Percentiles rank a stretch among this genome's conserved stretches.
These are phyloP conservation scores for Micropoecilia bifurca DNA, from an alignment of 2,797 vertebrate species.

Conservation along the genomic window DNA sequence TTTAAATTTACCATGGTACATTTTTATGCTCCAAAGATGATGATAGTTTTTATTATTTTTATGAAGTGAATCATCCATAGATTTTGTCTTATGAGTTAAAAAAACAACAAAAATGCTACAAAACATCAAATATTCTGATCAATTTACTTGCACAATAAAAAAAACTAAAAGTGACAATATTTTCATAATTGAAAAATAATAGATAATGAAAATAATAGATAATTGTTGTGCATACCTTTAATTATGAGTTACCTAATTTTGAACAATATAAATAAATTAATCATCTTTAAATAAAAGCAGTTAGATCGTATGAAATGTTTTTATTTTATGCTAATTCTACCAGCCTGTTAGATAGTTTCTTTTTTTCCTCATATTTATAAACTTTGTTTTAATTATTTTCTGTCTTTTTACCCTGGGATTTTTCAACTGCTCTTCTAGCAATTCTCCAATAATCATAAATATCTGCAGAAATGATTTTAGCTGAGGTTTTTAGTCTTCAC, in stretches of 20 bases:
- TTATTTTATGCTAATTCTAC: not conserved
- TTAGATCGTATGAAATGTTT: not conserved
- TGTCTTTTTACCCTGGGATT: not conserved
- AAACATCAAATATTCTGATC: not conserved
- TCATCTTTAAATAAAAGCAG: not conserved
- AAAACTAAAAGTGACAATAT: not conserved
- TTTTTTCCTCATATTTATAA: not conserved
- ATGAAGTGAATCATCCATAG: not conserved
- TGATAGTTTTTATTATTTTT: not conserved
- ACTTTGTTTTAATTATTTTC: too few species aligned
- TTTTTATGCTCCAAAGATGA: not conserved
- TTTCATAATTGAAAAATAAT: not conserved
- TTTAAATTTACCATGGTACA: not conserved
- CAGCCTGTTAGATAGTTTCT: not conserved
- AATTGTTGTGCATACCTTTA: not conserved
- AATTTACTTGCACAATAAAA: not conserved
- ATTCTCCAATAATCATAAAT: conserved; percentile 13
- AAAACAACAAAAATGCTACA: not conserved
- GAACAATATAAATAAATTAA: not conserved
- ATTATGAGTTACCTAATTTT: not conserved
- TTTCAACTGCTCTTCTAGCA: not conserved
- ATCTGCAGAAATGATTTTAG: conserved; percentile 16
- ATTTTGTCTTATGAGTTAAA: not conserved
- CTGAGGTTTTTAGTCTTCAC: conserved; percentile 23
- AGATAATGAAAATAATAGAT: not conserved